These are phyloP conservation scores for Numida meleagris DNA, from an alignment of 2,113 vertebrate genomes.

Conservation along the genomic window DNA sequence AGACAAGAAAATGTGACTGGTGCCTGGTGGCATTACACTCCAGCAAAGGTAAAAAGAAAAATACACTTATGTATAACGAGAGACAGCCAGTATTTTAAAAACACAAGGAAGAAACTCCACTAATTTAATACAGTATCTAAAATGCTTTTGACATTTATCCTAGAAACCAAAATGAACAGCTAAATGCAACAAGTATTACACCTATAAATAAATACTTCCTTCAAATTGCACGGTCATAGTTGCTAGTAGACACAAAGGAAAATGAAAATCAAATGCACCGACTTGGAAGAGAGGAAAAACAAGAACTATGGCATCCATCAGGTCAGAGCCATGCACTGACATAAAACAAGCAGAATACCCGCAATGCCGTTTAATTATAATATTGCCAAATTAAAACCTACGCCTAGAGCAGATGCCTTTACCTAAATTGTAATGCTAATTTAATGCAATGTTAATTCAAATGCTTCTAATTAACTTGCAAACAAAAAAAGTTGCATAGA, in stretches of 20 bases:
- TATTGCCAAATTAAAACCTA: background rate
- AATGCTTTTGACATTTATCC: background rate
- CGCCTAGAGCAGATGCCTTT: background rate
- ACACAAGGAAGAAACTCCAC: background rate
- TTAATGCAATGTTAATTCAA: background rate
- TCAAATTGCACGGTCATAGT: background rate
- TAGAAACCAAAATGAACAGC: background rate
- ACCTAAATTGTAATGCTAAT: constrained; percentile 6
- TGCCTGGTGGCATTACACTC: background rate
- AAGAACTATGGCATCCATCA: background rate
- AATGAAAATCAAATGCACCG: constrained; percentile 15
- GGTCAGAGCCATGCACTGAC: constrained; percentile 38
- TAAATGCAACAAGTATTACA: background rate
- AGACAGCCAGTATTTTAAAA: background rate
- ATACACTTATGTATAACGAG: background rate
- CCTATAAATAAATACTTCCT: background rate
- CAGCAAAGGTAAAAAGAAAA: background rate
- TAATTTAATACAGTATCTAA: background rate
- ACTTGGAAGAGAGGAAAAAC: background rate
- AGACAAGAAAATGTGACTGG: background rate
- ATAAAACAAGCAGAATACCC: constrained; percentile 15
- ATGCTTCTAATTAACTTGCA: constrained; percentile 55
- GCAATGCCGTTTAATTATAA: background rate
- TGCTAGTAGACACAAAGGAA: background rate
- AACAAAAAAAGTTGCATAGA: background rate